Conservation (phyloP, 2,888 invertebrate species). For the Conistra vaccinii region DNA sequence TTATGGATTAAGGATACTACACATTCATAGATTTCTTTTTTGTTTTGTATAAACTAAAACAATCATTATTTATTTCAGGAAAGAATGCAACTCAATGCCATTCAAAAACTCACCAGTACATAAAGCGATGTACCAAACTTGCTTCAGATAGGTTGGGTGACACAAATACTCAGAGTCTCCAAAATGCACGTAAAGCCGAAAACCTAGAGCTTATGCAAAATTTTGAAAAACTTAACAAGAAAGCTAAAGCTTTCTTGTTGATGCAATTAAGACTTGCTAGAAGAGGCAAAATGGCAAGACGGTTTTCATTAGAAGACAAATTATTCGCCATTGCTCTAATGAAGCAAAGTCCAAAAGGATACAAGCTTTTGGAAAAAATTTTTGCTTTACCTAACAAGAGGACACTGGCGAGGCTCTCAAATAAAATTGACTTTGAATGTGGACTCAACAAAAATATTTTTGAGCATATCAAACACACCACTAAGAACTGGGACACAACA, state of each 20-base stretch:
- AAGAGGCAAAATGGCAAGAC: constrained; percentile 3
- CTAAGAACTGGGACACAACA: neutral
- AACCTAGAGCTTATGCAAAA: neutral
- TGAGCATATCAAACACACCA: constrained; percentile 3
- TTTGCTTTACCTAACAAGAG: neutral
- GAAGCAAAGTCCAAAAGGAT: constrained; percentile 6
- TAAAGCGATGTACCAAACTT: too few relatives aligned
- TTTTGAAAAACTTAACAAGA: constrained; percentile 7
- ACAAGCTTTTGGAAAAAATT: neutral
- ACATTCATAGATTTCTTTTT: too few relatives aligned
- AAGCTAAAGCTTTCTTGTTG: too few relatives aligned
- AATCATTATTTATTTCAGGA: too few relatives aligned
- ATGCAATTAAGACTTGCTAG: constrained; percentile 1
- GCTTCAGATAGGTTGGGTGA: too few relatives aligned
- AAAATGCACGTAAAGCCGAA: neutral
- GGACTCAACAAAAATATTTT: constrained; percentile 1
- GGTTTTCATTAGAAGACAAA: constrained; percentile 9
- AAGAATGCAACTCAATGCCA: too few relatives aligned
- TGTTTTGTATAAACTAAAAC: too few relatives aligned
- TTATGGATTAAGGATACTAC: too few relatives aligned
- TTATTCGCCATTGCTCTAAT: constrained; percentile 4
- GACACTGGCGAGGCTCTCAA: constrained; percentile 1
- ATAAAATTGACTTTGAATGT: neutral
- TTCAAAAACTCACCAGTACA: too few relatives aligned
- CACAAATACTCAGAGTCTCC: too few relatives aligned